Evolutionary conservation across 2,113 vertebrate species (phyloP).

Genomic region (Albula goreensis): DNA sequence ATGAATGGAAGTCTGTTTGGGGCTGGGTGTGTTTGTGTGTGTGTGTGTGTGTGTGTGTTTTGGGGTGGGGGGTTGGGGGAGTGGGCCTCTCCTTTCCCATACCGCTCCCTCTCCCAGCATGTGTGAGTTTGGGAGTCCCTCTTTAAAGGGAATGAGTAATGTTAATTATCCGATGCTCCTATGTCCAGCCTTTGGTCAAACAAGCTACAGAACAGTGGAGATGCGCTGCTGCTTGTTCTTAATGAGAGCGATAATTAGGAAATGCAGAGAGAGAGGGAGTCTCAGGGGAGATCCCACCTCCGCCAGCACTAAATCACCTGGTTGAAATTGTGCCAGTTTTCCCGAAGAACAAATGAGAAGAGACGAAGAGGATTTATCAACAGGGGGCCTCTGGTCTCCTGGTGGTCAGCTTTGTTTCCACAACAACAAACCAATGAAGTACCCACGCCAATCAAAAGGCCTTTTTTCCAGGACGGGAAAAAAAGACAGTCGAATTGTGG

Average conservation of each 20-base stretch:
- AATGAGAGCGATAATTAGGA: slow-evolving; percentile 68
- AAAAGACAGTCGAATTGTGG: neutral
- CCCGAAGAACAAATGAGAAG: neutral
- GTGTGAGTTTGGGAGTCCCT: neutral
- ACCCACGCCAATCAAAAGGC: neutral
- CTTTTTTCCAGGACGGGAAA: neutral
- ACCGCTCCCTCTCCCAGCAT: neutral
- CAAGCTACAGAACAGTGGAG: slow-evolving; percentile 66
- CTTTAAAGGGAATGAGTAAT: neutral
- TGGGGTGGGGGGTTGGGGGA: no score
- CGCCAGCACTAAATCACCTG: slow-evolving; percentile 48
- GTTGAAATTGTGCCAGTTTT: slow-evolving; percentile 49
- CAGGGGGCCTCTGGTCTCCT: neutral
- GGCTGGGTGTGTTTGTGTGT: slow-evolving; percentile 7
- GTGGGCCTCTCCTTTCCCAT: no score
- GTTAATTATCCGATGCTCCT: slow-evolving; percentile 25
- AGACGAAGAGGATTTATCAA: neutral
- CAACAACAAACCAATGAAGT: neutral
- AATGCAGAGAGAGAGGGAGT: slow-evolving; percentile 18
- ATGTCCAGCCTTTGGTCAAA: slow-evolving; percentile 55
- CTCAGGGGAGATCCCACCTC: slow-evolving; percentile 43
- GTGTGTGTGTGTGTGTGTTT: neutral
- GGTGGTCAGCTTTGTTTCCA: neutral
- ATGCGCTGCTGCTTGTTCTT: slow-evolving; percentile 60
- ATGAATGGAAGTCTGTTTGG: no score